Base-by-base conservation (phyloP, 1,140 invertebrate species). In the Drosophila ohnishii region DNA sequence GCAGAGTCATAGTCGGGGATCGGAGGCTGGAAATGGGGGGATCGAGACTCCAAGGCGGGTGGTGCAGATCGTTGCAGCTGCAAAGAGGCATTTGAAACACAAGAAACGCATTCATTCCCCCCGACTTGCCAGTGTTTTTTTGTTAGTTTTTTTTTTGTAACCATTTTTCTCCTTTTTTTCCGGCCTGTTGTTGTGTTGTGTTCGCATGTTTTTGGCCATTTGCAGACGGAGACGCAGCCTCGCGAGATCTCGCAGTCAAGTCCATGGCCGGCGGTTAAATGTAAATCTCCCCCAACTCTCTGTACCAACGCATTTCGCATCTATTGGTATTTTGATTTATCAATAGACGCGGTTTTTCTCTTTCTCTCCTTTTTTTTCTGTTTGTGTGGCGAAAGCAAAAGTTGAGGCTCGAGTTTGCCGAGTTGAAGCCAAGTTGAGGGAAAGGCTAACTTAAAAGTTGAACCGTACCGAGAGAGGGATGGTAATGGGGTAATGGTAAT, bases 241-340 rank as follows among this genome's bases (percentile, higher is more conserved):
- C 30, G 51, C 51, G 34, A 55, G 51, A 55, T 55, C 51, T 55
- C 13, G 61, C 37, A 55, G 61, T 58, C 73, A 84, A 73, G 63
- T 69, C 76, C 81, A 85, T 45, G 61, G 71, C 83, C 85, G 74
- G 78, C 69, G 81, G 82, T 65, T 65, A 83, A 87, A 86, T 87
- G 84, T 86, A 80, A 87, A 83, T 87, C 75, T 70, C 51, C 62
- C 51, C 16, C 63, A 48, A 37, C 51, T 53, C 58, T 40, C 53
- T 22, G 48, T 42, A 42, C 40, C 57, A 25, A 57, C 58, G 39
- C 73, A 53, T 60, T 69, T 87, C 84, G 84, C 83, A 87, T 88
- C 63, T 88, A 87, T 88, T 87, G 80, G 84, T 85, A 84, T 85
- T 82, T 87, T 87, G 84, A 87, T 87, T 87, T 87, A 87, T 87